Conservation (phyloP, 2,888 invertebrate genomes). For the Sicus ferrugineus region DNA sequence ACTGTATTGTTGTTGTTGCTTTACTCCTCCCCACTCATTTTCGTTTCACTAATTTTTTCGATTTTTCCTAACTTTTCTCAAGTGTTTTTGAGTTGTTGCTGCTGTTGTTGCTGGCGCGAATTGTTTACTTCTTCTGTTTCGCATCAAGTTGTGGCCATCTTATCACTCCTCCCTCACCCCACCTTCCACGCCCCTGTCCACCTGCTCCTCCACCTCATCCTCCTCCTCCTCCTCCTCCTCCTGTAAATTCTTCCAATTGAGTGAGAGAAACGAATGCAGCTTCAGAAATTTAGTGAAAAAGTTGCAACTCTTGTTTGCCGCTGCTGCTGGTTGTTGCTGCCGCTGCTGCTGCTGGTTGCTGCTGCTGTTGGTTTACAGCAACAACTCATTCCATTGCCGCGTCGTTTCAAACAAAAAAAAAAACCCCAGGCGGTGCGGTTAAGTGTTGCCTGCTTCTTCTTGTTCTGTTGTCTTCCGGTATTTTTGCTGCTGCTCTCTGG, state of each 20-base stretch:
- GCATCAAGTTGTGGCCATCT: not conserved
- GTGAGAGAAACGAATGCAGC: slow-evolving; percentile 2
- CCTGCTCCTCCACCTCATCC: no score
- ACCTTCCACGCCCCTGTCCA: not conserved
- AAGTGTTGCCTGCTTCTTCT: slow-evolving; percentile 15
- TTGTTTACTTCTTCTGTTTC: slow-evolving; percentile 1
- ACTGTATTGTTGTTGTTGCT: slow-evolving; percentile 8
- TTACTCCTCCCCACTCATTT: not conserved
- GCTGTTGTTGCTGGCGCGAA: not conserved
- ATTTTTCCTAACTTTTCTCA: slow-evolving; percentile 6
- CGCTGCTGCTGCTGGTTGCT: not conserved
- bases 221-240: not conserved
- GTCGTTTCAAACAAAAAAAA: slow-evolving; percentile 17
- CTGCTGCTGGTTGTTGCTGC: not conserved
- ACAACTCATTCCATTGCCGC: slow-evolving; percentile 14
- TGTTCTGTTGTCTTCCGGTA: not conserved
- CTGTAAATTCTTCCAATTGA: slow-evolving; percentile 15
- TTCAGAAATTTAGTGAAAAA: not conserved
- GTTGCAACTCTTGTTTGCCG: not conserved
- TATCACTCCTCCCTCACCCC: not conserved
- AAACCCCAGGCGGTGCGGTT: slow-evolving; percentile 12
- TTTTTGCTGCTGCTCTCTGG: slow-evolving; percentile 2
- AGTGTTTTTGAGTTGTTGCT: slow-evolving; percentile 8
- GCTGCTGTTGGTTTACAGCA: not conserved
- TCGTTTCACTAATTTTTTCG: not conserved